A percentile compares a stretch with the other conserved stretches of the same genome.
Evolutionary conservation across 2,888 invertebrate genomes (phyloP).

Genomic region (Aleiodes alternator): DNA sequence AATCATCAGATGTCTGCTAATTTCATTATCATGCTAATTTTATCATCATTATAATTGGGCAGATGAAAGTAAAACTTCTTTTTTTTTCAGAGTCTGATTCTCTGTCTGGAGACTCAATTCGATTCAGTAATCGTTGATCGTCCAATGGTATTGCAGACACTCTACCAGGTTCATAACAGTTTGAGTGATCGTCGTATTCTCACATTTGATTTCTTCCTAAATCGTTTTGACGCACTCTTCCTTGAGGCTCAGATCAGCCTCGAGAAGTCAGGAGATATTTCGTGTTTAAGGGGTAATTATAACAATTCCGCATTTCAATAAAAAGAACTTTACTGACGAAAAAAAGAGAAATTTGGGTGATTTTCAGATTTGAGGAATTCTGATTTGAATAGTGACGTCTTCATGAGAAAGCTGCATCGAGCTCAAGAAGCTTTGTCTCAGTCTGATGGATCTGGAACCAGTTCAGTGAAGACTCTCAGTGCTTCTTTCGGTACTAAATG

Average conservation of each 20-base stretch:
- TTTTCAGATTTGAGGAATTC: constrained; percentile 89
- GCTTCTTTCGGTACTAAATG: constrained; percentile 94
- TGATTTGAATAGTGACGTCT: constrained; percentile 90
- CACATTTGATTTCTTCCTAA: constrained; percentile 98
- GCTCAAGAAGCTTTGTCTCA: constrained; percentile 92
- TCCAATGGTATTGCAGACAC: constrained; percentile 95
- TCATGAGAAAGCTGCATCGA: constrained; percentile 89
- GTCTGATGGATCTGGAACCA: constrained; percentile 81
- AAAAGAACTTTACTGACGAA: constrained; percentile 1
- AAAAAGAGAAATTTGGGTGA: constrained; percentile 27
- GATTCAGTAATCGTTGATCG: constrained; percentile 97
- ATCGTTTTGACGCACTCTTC: constrained; percentile 95
- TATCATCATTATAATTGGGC: too few species aligned
- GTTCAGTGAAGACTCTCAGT: constrained; percentile 85
- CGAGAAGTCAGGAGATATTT: constrained; percentile 89
- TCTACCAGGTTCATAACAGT: constrained; percentile 95
- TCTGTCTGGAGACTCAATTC: constrained; percentile 98
- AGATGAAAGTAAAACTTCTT: too few species aligned
- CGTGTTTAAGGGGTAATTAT: constrained; percentile 84
- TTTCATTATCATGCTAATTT: too few species aligned
- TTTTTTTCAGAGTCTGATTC: constrained; percentile 84
- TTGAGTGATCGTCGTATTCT: constrained; percentile 93
- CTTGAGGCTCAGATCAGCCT: constrained; percentile 96
- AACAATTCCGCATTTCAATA: neutral
- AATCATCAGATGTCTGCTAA: too few species aligned